Conservation (phyloP, 53 echinoderm and acorn worm genomes). For the Zoroaster sp. region DNA sequence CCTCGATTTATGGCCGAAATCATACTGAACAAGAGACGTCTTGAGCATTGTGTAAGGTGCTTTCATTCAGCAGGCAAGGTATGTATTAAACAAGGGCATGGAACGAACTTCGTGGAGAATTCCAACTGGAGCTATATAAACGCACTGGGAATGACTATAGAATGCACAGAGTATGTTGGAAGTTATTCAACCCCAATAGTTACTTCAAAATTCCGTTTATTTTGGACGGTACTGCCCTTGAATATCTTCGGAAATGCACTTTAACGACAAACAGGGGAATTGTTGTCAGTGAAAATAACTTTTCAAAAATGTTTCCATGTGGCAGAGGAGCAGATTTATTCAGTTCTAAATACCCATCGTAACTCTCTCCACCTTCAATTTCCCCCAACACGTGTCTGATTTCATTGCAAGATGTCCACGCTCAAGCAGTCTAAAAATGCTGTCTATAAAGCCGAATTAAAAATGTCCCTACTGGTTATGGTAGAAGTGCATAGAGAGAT, state of each 20-base stretch:
- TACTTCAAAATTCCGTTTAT: conserved; percentile 24
- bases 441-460: background rate
- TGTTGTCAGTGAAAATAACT: background rate
- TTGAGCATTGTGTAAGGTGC: background rate
- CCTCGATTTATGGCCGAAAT: conserved; percentile 10
- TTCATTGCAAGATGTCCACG: background rate
- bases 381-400: background rate
- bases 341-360: background rate
- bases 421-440: background rate
- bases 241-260: conserved; percentile 30
- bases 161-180: background rate
- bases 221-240: conserved; percentile 22
- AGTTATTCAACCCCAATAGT: background rate
- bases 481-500: background rate
- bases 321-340: background rate
- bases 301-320: background rate
- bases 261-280: conserved; percentile 12
- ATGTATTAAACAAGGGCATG: too few species aligned
- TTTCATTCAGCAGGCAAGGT: background rate
- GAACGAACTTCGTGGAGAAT: too few species aligned
- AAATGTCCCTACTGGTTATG: background rate
- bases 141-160: background rate
- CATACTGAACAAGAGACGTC: background rate
- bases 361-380: background rate
- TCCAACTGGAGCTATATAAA: background rate